Percentiles rank a stretch among this genome's conserved stretches.
Conservation (phyloP, 1,140 invertebrate species). For the Atta texana region DNA sequence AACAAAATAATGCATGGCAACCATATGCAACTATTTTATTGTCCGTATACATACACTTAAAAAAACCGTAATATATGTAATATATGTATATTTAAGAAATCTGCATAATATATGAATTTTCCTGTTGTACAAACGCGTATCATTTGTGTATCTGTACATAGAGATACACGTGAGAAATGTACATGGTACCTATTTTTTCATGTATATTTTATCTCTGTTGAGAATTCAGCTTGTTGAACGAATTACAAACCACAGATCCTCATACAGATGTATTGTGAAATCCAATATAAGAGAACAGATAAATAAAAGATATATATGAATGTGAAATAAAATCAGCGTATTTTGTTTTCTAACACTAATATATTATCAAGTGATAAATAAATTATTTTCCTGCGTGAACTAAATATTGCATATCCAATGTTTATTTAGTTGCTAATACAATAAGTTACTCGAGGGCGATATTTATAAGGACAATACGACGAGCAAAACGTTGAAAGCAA, state of each 20-base stretch:
- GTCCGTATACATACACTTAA: not conserved
- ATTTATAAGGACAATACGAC: not conserved
- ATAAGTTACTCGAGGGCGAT: not conserved
- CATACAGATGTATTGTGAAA: constrained; percentile 4
- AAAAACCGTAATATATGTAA: constrained; percentile 14
- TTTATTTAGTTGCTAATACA: constrained; percentile 35
- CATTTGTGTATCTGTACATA: constrained; percentile 55
- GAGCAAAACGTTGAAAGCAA: not conserved
- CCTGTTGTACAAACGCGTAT: constrained; percentile 40
- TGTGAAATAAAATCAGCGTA: not conserved
- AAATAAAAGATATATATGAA: constrained; percentile 35
- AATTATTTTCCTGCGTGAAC: not conserved
- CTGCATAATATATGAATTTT: not conserved
- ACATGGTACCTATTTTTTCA: constrained; percentile 30
- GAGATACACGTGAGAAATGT: constrained; percentile 2
- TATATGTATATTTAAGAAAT: constrained; percentile 15
- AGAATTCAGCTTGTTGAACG: constrained; percentile 13
- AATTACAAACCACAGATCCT: not conserved
- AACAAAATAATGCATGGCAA: constrained; percentile 15
- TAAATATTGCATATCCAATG: constrained; percentile 3
- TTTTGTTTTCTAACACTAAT: not conserved
- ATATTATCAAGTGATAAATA: not conserved
- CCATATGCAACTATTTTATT: not conserved
- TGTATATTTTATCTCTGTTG: constrained; percentile 40
- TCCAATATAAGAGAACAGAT: not conserved